phyloP scores from a whole-genome alignment of 1,140 invertebrate species.

The Brachystomella parvula region DNA sequence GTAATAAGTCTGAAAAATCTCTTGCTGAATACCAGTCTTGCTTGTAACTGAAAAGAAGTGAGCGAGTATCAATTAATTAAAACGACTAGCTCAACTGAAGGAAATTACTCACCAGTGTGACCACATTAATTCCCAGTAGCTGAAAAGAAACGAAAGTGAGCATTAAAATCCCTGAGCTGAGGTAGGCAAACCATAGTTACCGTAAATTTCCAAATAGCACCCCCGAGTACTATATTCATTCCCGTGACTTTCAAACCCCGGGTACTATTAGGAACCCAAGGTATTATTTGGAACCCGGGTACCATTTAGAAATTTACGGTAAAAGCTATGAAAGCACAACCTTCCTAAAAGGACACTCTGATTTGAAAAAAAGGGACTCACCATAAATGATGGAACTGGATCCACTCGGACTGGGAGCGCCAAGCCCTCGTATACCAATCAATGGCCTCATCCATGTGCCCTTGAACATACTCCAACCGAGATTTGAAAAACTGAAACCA shows the following conservation, averaged over 20 bases:
- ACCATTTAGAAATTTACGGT: no score
- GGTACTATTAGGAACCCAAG: no score
- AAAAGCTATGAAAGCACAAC: no score
- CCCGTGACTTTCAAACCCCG: no score
- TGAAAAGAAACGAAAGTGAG: no score
- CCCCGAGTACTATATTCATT: no score
- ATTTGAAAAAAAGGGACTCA: no score
- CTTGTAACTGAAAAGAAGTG: slow-evolving; percentile 44
- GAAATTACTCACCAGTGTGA: slow-evolving; percentile 57
- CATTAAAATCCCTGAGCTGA: no score
- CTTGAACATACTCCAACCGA: slow-evolving; percentile 69
- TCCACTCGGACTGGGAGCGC: slow-evolving; percentile 76
- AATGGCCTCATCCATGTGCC: slow-evolving; percentile 59
- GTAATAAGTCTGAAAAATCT: slow-evolving; percentile 61
- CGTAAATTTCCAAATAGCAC: no score
- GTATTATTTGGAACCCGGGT: no score
- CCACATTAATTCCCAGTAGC: slow-evolving; percentile 94
- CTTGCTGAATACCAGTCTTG: slow-evolving; percentile 63
- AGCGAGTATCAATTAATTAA: background rate
- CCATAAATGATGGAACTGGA: slow-evolving; percentile 52
- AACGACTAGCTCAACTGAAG: background rate
- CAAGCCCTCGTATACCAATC: slow-evolving; percentile 74
- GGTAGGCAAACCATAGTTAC: no score
- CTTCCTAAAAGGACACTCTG: no score
- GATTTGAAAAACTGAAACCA: slow-evolving; percentile 90